Conservation (phyloP, 2,113 vertebrate species). For the Ictidomys tridecemlineatus region DNA sequence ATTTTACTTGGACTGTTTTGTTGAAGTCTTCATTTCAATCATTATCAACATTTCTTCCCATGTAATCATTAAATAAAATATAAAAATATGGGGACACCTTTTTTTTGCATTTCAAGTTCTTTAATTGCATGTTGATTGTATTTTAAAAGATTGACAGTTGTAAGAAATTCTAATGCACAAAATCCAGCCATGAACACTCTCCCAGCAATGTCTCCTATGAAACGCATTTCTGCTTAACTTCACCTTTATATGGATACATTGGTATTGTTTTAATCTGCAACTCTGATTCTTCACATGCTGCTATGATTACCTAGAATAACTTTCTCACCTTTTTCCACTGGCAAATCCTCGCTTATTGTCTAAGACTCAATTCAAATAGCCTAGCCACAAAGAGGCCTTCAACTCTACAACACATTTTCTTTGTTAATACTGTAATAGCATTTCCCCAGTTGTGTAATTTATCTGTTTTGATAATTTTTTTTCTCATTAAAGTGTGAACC, state of each 20-base stretch:
- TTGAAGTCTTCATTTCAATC: neutral
- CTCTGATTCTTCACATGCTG: neutral
- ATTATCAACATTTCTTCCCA: neutral
- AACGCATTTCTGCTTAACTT: neutral
- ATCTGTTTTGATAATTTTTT: neutral
- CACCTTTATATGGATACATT: neutral
- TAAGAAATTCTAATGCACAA: neutral
- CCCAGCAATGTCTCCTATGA: neutral
- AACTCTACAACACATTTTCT: neutral
- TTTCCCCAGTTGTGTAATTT: neutral
- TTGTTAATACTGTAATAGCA: neutral
- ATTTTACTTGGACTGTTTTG: neutral
- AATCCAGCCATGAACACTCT: neutral
- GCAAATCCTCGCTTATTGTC: neutral
- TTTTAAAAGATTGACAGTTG: neutral
- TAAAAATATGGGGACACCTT: neutral
- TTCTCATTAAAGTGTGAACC: neutral
- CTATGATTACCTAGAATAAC: neutral
- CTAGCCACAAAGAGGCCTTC: neutral
- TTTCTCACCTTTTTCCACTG: neutral
- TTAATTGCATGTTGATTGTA: neutral
- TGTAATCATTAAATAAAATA: neutral
- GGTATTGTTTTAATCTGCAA: neutral
- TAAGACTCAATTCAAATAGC: neutral
- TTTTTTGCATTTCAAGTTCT: neutral